Evolutionary conservation across 2,113 vertebrate genomes (phyloP).

Genomic region (Podiceps cristatus): DNA sequence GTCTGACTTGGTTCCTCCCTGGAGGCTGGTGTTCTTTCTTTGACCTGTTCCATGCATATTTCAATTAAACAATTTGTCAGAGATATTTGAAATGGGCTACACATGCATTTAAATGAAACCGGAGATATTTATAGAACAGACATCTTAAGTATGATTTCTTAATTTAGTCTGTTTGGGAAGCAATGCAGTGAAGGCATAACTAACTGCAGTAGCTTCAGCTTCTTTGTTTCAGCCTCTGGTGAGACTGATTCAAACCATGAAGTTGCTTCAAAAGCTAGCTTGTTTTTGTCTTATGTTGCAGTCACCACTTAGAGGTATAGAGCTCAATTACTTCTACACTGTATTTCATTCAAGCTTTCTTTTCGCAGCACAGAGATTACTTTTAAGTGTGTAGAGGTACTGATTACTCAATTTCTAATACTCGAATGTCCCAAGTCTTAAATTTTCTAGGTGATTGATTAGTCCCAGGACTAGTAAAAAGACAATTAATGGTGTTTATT

Average conservation of each 20-base stretch:
- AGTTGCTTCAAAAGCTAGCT: background rate
- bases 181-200: background rate
- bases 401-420: background rate
- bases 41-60: background rate
- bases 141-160: slow-evolving; percentile 20
- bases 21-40: background rate
- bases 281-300: background rate
- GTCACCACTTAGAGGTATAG: background rate
- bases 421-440: background rate
- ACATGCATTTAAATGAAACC: background rate
- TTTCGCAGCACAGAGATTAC: background rate
- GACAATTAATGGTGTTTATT: background rate
- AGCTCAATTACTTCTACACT: background rate
- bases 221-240: background rate
- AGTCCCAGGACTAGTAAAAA: background rate
- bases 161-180: slow-evolving; percentile 45
- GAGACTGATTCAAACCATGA: background rate
- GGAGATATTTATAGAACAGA: slow-evolving; percentile 12
- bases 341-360: background rate
- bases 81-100: background rate
- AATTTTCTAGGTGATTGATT: background rate
- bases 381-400: background rate
- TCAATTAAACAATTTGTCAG: background rate
- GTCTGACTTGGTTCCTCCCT: background rate
- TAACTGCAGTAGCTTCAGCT: background rate